Percentiles rank a stretch among this genome's conserved stretches.
These are phyloP conservation scores for Pristiophorus japonicus DNA, from an alignment of 2,113 vertebrate species.

Conservation along the genomic window DNA sequence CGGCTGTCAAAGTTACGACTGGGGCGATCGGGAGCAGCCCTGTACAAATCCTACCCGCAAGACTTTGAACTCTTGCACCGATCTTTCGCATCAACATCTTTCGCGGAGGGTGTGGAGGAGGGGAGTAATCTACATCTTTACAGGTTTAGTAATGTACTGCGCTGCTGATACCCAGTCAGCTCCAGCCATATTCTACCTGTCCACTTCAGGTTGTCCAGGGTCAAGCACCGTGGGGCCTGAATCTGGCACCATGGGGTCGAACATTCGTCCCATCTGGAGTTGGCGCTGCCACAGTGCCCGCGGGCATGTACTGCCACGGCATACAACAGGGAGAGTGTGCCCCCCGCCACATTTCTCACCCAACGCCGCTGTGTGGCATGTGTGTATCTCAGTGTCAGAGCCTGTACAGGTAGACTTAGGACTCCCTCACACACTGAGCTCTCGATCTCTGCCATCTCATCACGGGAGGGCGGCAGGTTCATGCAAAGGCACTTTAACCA, in stretches of 20 bases:
- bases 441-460: too few relatives aligned
- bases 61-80: neutral
- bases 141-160: neutral
- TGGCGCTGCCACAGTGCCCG: neutral
- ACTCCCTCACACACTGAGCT: too few relatives aligned
- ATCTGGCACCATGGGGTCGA: neutral
- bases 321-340: neutral
- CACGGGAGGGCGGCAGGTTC: neutral
- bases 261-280: neutral
- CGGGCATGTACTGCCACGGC: neutral
- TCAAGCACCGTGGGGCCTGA: neutral
- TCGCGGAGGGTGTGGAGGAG: too few relatives aligned
- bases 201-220: neutral
- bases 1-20: neutral
- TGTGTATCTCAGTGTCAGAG: too few relatives aligned
- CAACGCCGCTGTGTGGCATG: too few relatives aligned
- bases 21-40: neutral
- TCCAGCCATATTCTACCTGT: neutral
- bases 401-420: too few relatives aligned
- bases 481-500: neutral
- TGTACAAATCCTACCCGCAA: neutral
- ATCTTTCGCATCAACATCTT: neutral
- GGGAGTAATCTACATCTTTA: neutral
- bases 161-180: too few relatives aligned
- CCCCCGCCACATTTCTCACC: too few relatives aligned